A percentile compares a stretch with the other conserved stretches of the same genome.
These are phyloP conservation scores for Dolomedes plantarius DNA, from an alignment of 2,888 invertebrate genomes.

Conservation along the genomic window DNA sequence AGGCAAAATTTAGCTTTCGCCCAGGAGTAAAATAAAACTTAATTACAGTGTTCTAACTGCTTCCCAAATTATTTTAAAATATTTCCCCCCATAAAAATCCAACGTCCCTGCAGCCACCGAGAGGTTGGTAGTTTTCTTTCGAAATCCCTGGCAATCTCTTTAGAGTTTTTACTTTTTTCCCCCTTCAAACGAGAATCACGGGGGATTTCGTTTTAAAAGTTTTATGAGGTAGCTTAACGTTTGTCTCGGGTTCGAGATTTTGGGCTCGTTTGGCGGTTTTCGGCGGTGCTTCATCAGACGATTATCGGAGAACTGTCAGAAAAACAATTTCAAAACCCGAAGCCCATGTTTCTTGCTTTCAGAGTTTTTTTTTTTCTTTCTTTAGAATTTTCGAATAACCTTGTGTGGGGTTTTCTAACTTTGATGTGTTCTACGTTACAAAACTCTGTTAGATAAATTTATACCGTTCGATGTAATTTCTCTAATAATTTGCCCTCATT, in stretches of 20 bases:
- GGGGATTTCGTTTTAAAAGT: background rate
- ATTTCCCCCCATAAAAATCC: background rate
- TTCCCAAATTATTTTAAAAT: background rate
- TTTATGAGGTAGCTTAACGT: slow-evolving; percentile 1
- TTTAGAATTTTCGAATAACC: no score
- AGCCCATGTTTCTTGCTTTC: no score
- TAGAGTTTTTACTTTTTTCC: no score
- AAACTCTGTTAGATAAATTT: no score
- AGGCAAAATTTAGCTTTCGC: no score
- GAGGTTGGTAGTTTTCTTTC: background rate
- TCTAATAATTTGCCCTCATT: no score
- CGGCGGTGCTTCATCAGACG: slow-evolving; percentile 40
- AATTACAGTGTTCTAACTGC: no score
- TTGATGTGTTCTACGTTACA: no score
- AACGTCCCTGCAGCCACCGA: background rate
- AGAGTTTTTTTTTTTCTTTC: no score
- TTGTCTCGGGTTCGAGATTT: slow-evolving; percentile 30
- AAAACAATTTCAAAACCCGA: background rate
- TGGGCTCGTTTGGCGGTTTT: slow-evolving; percentile 15
- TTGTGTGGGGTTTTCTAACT: no score
- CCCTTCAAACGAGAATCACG: background rate
- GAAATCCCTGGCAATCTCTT: slow-evolving; percentile 27
- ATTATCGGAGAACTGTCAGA: slow-evolving; percentile 51
- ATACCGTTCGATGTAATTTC: no score
- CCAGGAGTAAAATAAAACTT: no score